Evolutionary conservation across 2,797 vertebrate species (phyloP).

Genomic region (Lepilemur septentrionalis): DNA sequence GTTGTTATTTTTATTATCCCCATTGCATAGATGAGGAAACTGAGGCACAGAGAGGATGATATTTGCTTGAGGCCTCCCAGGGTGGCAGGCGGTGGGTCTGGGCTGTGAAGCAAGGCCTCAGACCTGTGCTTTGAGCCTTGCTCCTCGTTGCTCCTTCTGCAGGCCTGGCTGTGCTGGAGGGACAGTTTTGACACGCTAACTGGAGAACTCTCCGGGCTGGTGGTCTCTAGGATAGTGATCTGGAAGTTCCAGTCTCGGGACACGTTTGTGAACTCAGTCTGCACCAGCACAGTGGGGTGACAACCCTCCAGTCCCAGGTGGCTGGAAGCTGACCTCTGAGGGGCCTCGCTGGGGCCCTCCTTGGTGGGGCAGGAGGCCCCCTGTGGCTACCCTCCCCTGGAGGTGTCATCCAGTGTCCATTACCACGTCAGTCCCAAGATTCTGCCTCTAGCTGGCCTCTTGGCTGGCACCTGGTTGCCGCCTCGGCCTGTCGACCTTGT

Average conservation of each 20-base stretch:
- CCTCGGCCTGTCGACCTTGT: neutral
- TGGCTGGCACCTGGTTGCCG: neutral
- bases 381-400: neutral
- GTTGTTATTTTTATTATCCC: neutral
- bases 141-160: neutral
- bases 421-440: neutral
- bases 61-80: accelerated
- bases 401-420: neutral
- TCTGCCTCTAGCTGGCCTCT: neutral
- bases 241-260: neutral
- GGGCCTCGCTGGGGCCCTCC: neutral
- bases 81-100: neutral
- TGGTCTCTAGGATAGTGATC: neutral
- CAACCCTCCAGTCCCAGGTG: neutral
- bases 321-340: neutral
- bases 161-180: neutral
- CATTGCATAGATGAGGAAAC: neutral
- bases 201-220: neutral
- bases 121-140: neutral
- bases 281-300: neutral
- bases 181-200: accelerated
- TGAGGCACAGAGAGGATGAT: neutral
- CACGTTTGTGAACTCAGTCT: neutral
- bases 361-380: neutral
- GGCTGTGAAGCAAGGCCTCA: neutral